These are phyloP conservation scores for Cistogaster globosa DNA, from an alignment of 2,888 invertebrate genomes.

Conservation along the genomic window DNA sequence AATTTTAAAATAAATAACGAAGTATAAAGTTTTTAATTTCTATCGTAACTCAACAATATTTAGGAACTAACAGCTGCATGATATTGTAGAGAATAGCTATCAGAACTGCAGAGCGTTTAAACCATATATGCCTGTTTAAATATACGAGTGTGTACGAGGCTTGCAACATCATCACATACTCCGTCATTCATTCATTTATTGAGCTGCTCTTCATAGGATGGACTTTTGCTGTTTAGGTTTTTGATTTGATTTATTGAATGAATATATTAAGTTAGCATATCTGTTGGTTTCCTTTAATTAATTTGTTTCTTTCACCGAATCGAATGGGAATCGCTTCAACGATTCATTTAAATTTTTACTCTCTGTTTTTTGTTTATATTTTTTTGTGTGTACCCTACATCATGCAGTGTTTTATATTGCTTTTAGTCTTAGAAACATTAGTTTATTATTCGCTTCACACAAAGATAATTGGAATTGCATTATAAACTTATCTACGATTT, in stretches of 20 bases:
- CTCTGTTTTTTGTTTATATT: neutral
- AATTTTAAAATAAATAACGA: too few species aligned
- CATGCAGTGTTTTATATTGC: neutral
- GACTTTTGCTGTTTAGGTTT: constrained; percentile 56
- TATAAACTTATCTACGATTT: too few species aligned
- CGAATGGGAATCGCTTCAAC: constrained; percentile 74
- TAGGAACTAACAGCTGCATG: too few species aligned
- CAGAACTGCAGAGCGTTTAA: constrained; percentile 12
- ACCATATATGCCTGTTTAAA: neutral
- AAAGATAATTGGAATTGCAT: too few species aligned
- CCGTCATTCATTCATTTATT: constrained; percentile 53
- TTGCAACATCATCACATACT: constrained; percentile 34
- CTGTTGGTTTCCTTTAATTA: constrained; percentile 81
- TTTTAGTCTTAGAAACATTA: neutral
- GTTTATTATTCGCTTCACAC: too few species aligned
- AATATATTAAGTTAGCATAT: constrained; percentile 81
- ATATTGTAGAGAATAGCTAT: too few species aligned
- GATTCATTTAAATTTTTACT: constrained; percentile 45
- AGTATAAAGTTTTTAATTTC: too few species aligned
- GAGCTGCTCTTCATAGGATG: constrained; percentile 59
- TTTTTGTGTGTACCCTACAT: constrained; percentile 21
- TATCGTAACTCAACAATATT: too few species aligned
- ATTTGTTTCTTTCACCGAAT: constrained; percentile 81
- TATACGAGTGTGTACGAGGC: neutral
- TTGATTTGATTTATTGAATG: constrained; percentile 80